phyloP scores from a whole-genome alignment of 2,888 invertebrate genomes.

The Odontocerum albicorne region DNA sequence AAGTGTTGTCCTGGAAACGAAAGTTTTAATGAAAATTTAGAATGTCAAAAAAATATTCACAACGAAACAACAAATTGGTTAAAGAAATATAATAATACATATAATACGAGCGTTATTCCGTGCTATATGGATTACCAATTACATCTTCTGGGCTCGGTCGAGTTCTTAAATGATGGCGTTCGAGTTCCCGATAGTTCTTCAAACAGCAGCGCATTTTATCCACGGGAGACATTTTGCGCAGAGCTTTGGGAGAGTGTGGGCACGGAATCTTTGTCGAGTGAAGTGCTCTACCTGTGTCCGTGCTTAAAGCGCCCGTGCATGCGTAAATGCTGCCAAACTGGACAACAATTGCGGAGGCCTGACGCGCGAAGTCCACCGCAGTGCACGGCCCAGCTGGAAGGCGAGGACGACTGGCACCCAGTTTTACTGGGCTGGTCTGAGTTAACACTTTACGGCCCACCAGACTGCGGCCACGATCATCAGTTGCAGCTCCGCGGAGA shows the following conservation, averaged over 20 bases:
- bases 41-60: background rate
- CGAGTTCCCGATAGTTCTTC: no score
- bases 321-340: slow-evolving; percentile 2
- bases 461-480: background rate
- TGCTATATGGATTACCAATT: no score
- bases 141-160: no score
- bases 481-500: background rate
- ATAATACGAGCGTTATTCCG: background rate
- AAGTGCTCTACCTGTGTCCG: slow-evolving; percentile 2
- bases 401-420: background rate
- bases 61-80: background rate
- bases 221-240: no score
- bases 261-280: no score
- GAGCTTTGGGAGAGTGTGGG: no score
- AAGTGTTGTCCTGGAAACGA: background rate
- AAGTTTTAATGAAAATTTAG: background rate
- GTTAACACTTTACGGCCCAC: background rate
- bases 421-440: background rate
- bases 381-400: background rate
- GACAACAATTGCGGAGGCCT: background rate
- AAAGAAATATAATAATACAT: background rate
- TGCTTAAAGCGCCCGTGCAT: slow-evolving; percentile 1
- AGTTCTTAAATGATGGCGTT: no score
- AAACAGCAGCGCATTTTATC: no score
- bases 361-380: background rate